phyloP scores from a whole-genome alignment of 2,888 invertebrate genomes.

The Diloba caeruleocephala region DNA sequence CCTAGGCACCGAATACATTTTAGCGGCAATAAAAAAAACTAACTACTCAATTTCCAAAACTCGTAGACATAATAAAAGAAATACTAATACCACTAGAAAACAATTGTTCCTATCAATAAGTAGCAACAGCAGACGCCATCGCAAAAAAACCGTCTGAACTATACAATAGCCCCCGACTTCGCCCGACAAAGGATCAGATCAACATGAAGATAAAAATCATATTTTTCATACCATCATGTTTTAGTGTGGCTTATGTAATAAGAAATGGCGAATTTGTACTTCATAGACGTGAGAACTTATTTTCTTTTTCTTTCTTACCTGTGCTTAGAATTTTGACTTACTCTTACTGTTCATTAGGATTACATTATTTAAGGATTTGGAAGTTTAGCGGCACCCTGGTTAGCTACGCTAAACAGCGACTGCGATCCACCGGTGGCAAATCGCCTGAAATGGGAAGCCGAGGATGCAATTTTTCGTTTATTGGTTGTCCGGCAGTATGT shows the following conservation, averaged over 20 bases:
- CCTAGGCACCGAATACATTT: no score
- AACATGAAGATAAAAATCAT: constrained; percentile 79
- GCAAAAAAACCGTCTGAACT: constrained; percentile 69
- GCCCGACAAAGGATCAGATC: constrained; percentile 80
- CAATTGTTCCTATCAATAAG: constrained; percentile 48
- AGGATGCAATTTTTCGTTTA: no score
- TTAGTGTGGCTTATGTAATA: constrained; percentile 38
- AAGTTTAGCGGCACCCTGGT: no score
- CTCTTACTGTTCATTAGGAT: no score
- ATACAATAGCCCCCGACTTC: constrained; percentile 66
- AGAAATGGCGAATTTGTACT: constrained; percentile 42
- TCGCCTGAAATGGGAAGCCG: no score
- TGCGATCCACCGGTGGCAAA: no score
- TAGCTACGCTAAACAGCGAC: no score
- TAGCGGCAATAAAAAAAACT: constrained; percentile 2
- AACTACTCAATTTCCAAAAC: neutral
- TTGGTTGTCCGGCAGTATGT: no score
- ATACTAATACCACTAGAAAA: constrained; percentile 45
- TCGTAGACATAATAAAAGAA: constrained; percentile 24
- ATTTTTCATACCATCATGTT: constrained; percentile 77
- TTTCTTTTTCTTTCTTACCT: no score
- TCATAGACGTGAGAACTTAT: no score
- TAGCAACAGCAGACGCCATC: constrained; percentile 76
- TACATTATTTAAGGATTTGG: no score
- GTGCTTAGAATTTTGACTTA: no score